Evolutionary conservation across 2,797 vertebrate genomes (phyloP).

Genomic region (Anolis apletophallus): DNA sequence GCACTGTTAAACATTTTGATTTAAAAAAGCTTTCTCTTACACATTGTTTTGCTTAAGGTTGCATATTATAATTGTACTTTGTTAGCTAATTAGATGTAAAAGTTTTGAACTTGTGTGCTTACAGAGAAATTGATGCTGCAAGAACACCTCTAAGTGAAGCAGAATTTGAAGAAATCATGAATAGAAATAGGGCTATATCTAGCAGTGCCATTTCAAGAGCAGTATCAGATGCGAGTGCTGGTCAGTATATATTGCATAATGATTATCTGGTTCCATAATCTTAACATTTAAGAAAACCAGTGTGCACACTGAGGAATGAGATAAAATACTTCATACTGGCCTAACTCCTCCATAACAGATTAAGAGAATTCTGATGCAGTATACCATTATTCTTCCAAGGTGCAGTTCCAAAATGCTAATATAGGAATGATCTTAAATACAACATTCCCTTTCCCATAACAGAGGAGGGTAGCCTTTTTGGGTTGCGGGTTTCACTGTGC

Average conservation of each 20-base stretch:
- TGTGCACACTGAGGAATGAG: neutral
- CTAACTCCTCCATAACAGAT: no score
- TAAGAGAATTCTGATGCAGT: neutral
- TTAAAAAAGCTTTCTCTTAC: conserved; percentile 64
- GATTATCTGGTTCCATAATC: conserved; percentile 8
- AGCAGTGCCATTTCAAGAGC: conserved; percentile 98
- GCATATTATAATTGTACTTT: conserved; percentile 60
- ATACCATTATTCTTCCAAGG: neutral
- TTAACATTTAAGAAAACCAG: neutral
- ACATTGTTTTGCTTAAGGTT: conserved; percentile 73
- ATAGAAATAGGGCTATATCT: conserved; percentile 97
- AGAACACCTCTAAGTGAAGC: conserved; percentile 95
- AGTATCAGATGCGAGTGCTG: conserved; percentile 98
- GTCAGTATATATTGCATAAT: conserved; percentile 78
- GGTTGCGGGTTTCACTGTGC: neutral
- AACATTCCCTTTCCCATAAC: neutral
- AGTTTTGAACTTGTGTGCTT: conserved; percentile 66
- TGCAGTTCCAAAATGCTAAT: neutral
- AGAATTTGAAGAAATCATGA: conserved; percentile 99
- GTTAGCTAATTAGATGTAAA: conserved; percentile 39
- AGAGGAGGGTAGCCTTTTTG: neutral
- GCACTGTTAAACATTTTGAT: conserved; percentile 42
- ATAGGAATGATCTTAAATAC: neutral
- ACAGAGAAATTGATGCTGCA: conserved; percentile 95
- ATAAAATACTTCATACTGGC: no score